Evolutionary conservation across 37 sponge, comb jelly and placozoan species (phyloP), one percentile per base, ranked within the genome.

Genomic region (Oscarella lobularis): DNA sequence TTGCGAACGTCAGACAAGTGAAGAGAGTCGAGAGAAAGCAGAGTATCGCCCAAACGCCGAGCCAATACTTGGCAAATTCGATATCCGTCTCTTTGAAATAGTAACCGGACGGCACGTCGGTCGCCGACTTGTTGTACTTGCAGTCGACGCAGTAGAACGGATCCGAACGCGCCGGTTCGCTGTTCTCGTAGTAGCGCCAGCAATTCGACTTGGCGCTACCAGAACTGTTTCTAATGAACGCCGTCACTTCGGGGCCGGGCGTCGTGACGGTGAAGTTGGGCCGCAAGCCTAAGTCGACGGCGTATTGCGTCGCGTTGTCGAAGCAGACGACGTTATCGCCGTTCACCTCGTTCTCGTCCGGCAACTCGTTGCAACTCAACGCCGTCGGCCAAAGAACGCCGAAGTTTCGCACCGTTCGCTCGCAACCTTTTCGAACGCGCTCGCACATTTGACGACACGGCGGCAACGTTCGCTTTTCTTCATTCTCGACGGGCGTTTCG

Each of bases 1-100:
- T 38, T 39, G 79, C 37, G 79, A 94, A 94, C 36, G 95, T 94
- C 55, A 85, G 41, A 9, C 89, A 27, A 5, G 91, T 90, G 20
- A 94, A 39, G 1, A 83, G 71, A 0, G 95, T 90, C 5, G 95
- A 90, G 31, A 89, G 4, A 72, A 82, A 83, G 77, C 95, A 94
- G 34, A 87, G 33, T 3, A 72, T 29, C 31, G 88, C 75, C 90
- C 88, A 90, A 37, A 87, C 79, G 0, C 66, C 76, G 34, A 80
- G 36, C 95, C 95, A 94, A 2, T 80, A 84, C 1, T 38, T 69
- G 0, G 88, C 70, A 67, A 94, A 85, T 31, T 39, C 48, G 41
- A 67, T 82, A 29, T 83, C 72, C 14, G 40, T 78, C 29, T 79
- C 79, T 1, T 66, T 76, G 38, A 80, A 93, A 81, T 66, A 89